Evolutionary conservation across 1,140 invertebrate genomes (phyloP), one percentile per base, ranked within the genome.

Genomic region (Araneus ventricosus): DNA sequence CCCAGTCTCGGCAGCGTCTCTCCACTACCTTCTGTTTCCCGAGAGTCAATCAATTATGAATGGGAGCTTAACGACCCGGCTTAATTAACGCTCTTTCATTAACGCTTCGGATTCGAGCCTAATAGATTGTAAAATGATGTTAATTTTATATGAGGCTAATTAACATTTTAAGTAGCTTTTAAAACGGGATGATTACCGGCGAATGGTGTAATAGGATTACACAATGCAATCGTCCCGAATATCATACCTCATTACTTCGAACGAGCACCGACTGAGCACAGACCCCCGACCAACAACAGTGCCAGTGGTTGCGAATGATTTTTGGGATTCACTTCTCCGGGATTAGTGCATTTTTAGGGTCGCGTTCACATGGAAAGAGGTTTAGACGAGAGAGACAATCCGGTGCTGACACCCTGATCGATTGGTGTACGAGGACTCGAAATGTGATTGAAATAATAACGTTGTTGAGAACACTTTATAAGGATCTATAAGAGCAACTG

Each of bases 81-180:
- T 75, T 75, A 75, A 75, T 75, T 75, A 75, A 34, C 27, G 70
- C 34, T 34, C 70, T 75, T 37, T 75, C 70, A 75, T 75, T 75
- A 75, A 75, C 70, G 70, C 70, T 75, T 75, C 70, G 70, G 70
- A 75, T 75, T 75, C 30, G 70, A 8, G 20, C 80, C 41, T 82
- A 82, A 82, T 82, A 82, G 80, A 82, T 82, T 82, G 80, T 82
- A 52, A 82, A 82, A 82, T 82, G 80, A 82, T 82, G 80, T 82
- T 82, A 82, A 82, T 82, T 45, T 82, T 82, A 82, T 82, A 82
- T 82, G 80, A 52, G 80, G 80, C 41, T 82, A 82, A 82, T 82
- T 82, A 82, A 82, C 80, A 82, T 82, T 82, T 82, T 45, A 82
- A 82, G 80, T 41, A 82, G 80, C 80, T 82, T 82, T 82, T 82